These are phyloP conservation scores for Zeus faber DNA, from an alignment of 2,113 vertebrate species.

Conservation along the genomic window DNA sequence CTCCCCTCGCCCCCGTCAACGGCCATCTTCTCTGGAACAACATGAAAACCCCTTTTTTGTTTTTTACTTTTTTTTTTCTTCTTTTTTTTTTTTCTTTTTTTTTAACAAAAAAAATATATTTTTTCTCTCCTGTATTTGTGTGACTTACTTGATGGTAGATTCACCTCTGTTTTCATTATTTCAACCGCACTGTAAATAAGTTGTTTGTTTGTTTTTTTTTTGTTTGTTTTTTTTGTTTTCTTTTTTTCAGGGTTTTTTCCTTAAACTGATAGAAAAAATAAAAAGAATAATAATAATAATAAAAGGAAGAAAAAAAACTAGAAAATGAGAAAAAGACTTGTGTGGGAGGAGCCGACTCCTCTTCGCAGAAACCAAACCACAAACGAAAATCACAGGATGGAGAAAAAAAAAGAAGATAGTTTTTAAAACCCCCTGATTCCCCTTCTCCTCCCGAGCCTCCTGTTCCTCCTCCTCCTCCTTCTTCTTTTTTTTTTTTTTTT, in stretches of 20 bases:
- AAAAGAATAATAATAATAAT: conserved; percentile 75
- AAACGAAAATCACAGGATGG: conserved; percentile 32
- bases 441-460: background rate
- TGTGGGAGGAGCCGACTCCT: conserved; percentile 69
- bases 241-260: conserved; percentile 46
- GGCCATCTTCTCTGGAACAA: conserved; percentile 80
- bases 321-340: conserved; percentile 69
- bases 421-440: conserved; percentile 73
- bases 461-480: no score
- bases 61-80: conserved; percentile 53
- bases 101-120: conserved; percentile 49
- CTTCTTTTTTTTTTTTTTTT: no score
- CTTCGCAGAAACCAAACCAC: conserved; percentile 75
- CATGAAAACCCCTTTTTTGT: conserved; percentile 78
- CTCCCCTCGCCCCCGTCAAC: conserved; percentile 25
- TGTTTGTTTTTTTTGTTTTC: no score
- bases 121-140: conserved; percentile 86
- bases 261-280: conserved; percentile 75
- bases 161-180: conserved; percentile 97
- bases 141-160: conserved; percentile 98
- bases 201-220: conserved; percentile 61
- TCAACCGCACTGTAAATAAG: conserved; percentile 99
- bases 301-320: conserved; percentile 57
- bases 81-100: conserved; percentile 50
- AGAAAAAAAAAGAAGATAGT: conserved; percentile 51